Conservation (phyloP, 1,140 invertebrate genomes). For the Orchestia grillus region DNA sequence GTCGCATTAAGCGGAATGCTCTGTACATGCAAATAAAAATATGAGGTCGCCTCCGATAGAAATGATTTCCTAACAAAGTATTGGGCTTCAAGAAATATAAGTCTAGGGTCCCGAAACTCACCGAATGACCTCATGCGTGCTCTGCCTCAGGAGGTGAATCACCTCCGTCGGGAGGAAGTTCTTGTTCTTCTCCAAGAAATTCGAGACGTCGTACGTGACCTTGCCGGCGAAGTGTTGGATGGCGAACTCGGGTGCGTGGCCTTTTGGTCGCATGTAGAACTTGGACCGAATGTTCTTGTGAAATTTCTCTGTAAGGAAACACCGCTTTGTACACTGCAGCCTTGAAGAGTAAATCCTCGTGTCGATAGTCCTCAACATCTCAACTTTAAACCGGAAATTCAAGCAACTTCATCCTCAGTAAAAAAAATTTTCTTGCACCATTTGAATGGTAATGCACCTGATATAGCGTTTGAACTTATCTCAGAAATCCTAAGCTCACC, state of each 20-base stretch:
- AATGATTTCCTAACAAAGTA: too few relatives aligned
- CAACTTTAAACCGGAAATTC: too few relatives aligned
- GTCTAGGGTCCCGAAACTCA: conserved; percentile 34
- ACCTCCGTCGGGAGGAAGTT: conserved; percentile 86
- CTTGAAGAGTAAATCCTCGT: too few relatives aligned
- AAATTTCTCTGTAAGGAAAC: conserved; percentile 79
- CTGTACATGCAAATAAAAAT: background rate
- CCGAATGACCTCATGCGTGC: conserved; percentile 78
- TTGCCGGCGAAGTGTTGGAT: conserved; percentile 83
- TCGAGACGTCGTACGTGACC: conserved; percentile 83
- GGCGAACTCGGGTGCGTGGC: conserved; percentile 81
- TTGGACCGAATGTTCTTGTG: conserved; percentile 84
- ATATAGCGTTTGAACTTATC: too few relatives aligned
- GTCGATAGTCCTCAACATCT: too few relatives aligned
- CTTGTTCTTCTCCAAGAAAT: conserved; percentile 87
- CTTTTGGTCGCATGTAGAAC: conserved; percentile 83
- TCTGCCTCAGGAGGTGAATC: conserved; percentile 82
- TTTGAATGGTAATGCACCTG: too few relatives aligned
- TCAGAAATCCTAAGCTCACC: too few relatives aligned
- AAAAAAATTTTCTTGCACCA: too few relatives aligned
- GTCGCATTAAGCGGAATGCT: too few relatives aligned
- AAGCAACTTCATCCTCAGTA: too few relatives aligned
- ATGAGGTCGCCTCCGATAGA: background rate
- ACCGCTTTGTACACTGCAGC: too few relatives aligned
- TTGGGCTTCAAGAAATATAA: background rate